Percentiles rank a stretch among this genome's conserved stretches.
Evolutionary conservation across 2,113 vertebrate species (phyloP).

Genomic region (Pampusana beccarii): DNA sequence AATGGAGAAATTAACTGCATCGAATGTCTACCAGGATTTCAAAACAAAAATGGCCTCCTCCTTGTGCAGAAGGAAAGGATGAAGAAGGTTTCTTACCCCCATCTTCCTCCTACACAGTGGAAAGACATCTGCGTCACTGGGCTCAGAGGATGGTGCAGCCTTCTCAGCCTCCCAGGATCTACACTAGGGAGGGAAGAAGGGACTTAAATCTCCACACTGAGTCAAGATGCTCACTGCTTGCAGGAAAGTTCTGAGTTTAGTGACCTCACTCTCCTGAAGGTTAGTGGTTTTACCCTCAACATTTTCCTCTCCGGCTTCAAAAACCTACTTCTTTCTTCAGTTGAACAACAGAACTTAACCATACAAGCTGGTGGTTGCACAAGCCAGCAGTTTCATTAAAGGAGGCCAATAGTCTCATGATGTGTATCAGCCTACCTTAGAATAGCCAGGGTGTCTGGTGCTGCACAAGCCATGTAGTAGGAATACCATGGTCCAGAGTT

Average conservation of each 20-base stretch:
- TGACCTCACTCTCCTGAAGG: background rate
- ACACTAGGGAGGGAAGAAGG: background rate
- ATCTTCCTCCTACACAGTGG: background rate
- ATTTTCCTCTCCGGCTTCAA: background rate
- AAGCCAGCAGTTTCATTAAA: background rate
- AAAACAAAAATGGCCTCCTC: conserved; percentile 36
- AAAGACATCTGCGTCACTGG: background rate
- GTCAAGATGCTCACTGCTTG: background rate
- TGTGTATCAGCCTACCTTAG: background rate
- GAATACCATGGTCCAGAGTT: background rate
- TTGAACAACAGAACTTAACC: background rate
- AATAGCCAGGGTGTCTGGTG: background rate
- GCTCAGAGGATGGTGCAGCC: background rate
- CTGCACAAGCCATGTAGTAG: background rate
- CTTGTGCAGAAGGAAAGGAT: background rate
- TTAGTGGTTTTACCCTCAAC: background rate
- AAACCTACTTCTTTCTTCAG: background rate
- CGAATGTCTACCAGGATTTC: conserved; percentile 34
- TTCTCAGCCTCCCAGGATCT: background rate
- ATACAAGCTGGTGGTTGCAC: background rate
- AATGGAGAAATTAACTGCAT: conserved; percentile 50
- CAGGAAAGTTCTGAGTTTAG: background rate
- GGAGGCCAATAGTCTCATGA: background rate
- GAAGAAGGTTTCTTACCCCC: background rate
- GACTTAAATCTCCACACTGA: background rate